These are phyloP conservation scores for Myrmecophaga tridactyla DNA, from an alignment of 2,113 vertebrate species.

Conservation along the genomic window DNA sequence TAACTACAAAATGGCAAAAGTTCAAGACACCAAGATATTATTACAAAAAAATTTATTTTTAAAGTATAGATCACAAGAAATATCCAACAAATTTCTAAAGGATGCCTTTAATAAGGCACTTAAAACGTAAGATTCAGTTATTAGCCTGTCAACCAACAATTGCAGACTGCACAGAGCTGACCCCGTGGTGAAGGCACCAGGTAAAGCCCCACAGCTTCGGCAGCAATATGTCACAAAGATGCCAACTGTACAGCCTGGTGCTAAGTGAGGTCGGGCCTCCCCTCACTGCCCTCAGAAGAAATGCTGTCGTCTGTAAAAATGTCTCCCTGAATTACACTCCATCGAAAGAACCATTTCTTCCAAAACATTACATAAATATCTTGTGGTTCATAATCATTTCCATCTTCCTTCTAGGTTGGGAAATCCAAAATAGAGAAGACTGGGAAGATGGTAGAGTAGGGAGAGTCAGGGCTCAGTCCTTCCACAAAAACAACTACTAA, in stretches of 20 bases:
- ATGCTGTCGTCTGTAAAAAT: fast-evolving
- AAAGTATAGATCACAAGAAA: not conserved
- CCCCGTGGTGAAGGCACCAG: fast-evolving
- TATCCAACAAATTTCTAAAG: not conserved
- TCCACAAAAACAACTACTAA: too few species aligned
- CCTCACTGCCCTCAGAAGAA: not conserved
- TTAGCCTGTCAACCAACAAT: too few species aligned
- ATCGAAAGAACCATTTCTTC: too few species aligned
- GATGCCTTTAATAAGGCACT: not conserved
- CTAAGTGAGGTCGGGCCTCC: too few species aligned
- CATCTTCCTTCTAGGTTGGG: not conserved
- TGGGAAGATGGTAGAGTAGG: too few species aligned
- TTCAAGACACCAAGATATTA: not conserved
- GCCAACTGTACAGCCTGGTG: too few species aligned
- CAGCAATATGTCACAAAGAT: not conserved
- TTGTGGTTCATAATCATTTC: not conserved
- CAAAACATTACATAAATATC: not conserved
- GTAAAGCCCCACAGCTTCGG: fast-evolving
- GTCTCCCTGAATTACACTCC: fast-evolving
- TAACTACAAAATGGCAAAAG: not conserved
- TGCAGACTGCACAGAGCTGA: fast-evolving
- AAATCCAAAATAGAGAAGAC: not conserved
- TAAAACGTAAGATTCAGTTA: not conserved
- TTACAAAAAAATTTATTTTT: not conserved
- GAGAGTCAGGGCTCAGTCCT: too few species aligned